phyloP scores from a whole-genome alignment of 2,888 invertebrate genomes.

The Globia sparganii region DNA sequence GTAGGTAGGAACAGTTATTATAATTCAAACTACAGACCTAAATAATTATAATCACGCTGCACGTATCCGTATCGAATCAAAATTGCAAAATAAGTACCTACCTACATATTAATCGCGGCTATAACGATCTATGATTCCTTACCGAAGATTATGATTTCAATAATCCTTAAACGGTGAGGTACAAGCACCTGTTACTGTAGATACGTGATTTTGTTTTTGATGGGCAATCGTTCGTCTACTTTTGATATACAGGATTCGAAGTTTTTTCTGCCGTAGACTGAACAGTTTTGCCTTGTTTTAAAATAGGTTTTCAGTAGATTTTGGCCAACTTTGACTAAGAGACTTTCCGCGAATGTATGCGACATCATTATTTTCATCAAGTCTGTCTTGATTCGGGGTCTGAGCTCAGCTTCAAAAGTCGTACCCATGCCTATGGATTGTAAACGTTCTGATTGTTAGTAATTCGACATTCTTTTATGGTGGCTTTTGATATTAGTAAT shows the following conservation, averaged over 20 bases:
- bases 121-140: slow-evolving; percentile 55
- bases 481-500: not conserved
- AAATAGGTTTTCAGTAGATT: not conserved
- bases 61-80: slow-evolving; percentile 45
- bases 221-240: not conserved
- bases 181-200: slow-evolving; percentile 22
- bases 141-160: slow-evolving; percentile 59
- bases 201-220: not conserved
- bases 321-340: not conserved
- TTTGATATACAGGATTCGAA: not conserved
- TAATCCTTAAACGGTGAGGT: slow-evolving; percentile 55
- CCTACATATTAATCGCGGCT: slow-evolving; percentile 52
- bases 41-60: slow-evolving; percentile 34
- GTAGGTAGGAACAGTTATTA: slow-evolving; percentile 25
- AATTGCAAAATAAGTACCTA: slow-evolving; percentile 60
- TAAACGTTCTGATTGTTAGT: not conserved
- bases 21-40: slow-evolving; percentile 35
- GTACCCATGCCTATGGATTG: not conserved
- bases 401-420: not conserved
- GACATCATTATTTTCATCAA: not conserved
- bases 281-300: not conserved
- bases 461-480: not conserved
- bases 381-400: not conserved
- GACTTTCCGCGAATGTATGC: not conserved
- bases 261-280: not conserved